A percentile compares a stretch with the other conserved stretches of the same genome.
Conservation (phyloP, 2,113 vertebrate species). For the Cavia porcellus region DNA sequence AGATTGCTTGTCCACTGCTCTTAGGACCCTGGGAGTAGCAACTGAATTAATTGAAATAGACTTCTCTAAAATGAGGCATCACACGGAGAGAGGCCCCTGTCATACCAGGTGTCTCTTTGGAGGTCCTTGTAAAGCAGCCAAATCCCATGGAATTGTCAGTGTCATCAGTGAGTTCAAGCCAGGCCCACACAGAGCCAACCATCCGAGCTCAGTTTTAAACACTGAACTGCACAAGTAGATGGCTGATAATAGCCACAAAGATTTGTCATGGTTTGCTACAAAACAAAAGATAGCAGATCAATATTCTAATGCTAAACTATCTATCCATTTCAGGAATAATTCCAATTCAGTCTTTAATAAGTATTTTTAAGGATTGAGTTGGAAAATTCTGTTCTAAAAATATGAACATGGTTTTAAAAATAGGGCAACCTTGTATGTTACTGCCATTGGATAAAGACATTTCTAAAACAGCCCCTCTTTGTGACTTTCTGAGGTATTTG, state of each 20-base stretch:
- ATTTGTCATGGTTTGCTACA: background rate
- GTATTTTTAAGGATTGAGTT: constrained; percentile 4
- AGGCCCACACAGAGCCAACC: background rate
- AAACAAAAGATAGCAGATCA: background rate
- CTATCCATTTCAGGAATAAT: background rate
- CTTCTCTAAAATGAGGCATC: background rate
- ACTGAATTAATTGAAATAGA: background rate
- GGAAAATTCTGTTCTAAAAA: constrained; percentile 41
- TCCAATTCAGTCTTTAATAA: background rate
- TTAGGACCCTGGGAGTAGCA: background rate
- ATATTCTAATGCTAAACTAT: background rate
- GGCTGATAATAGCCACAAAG: background rate
- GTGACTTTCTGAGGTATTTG: constrained; percentile 70
- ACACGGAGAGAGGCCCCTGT: background rate
- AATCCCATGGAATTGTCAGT: background rate
- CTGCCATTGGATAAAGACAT: constrained; percentile 55
- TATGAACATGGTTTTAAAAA: constrained; percentile 73
- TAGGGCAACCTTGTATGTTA: constrained; percentile 64
- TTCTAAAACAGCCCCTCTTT: constrained; percentile 63
- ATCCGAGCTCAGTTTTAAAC: background rate
- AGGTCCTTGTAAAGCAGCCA: background rate
- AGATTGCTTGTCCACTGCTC: background rate
- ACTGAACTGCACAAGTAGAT: background rate
- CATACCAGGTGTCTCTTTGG: background rate
- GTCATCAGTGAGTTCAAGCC: background rate